Base-by-base conservation (phyloP, 2,113 vertebrate genomes). In the Myxocyprinus asiaticus region DNA sequence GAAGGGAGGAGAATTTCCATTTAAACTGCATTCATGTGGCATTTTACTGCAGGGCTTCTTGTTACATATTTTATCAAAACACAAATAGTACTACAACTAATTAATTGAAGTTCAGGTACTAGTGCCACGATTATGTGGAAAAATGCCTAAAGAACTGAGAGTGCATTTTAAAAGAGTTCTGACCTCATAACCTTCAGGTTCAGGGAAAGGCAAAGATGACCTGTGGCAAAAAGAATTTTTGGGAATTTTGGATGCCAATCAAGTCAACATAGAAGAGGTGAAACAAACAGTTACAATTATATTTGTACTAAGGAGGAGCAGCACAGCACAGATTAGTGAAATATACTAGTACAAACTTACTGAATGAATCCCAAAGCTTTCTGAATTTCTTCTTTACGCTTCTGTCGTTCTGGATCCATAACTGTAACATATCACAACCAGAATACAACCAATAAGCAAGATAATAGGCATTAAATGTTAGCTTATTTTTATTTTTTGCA, bases 351-450 rank as follows among this genome's bases (percentile, higher is more conserved):
- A 61, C 45, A 9, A 2, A 43, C 96, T 95, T 94, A 99, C 98
- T 98, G 96, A 82, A 99, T 98, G 79, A 99, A 99, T 79, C 96
- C 95, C 91, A 98, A 94, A 82, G 97, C 95, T 89, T 96, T 99
- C 87, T 98, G 95, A 83, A 99, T 98, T 89, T 99, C 97, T 80
- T 98, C 96, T 88, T 94, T 96, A 82, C 98, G 93, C 88, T 95
- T 98, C 89, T 93, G 95, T 88, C 96, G 93, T 86, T 97, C 97
- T 88, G 94, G 91, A 93, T 96, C 87, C 93, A 95, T 94, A 62
- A 14, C 85, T 92, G 89, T 59, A 81, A 73, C 78, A 17, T 0
- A 11, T 67, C 67, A 42, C 83, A 77, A 81, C 22, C 22, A 42
- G 7, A 22, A 59, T 65, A 2, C 8, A 17, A 70, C 48, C 4